Base-by-base conservation (phyloP, 2,113 vertebrate genomes). In the Cairina moschata region DNA sequence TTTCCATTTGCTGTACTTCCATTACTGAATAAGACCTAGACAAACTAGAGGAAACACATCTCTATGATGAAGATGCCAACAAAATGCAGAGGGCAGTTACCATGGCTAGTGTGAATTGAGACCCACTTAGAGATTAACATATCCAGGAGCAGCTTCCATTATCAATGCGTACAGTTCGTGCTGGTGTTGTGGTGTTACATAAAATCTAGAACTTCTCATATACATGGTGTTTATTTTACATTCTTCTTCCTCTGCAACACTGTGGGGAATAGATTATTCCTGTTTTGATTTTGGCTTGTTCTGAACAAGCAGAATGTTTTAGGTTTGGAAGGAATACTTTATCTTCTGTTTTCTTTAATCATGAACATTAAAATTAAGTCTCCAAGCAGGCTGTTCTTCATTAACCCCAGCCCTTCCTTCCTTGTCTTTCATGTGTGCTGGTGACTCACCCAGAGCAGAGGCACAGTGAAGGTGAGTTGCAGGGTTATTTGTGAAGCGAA, bases 281-380 rank as follows among this genome's bases (percentile, higher is more conserved):
- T 71, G 18, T 78, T 67, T 69, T 67, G 46, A 55, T 71, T 94
- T 83, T 89, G 68, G 29, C 52, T 52, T 75, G 63, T 11, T 83
- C 62, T 54, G 68, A 59, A 71, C 12, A 84, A 74, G 38, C 1
- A 0, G 40, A 65, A 21, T 69, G n/a, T 0, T 86, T 93, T 93
- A 77, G 3, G 26, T 90, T 94, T 91, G 68, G 52, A 82, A 91
- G 6, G 28, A 69, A 86, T 74, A 46, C 14, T 78, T 18, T 62
- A 72, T 80, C 55, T 69, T 83, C 40, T 84, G 42, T 91, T 93
- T 77, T 92, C n/a, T 92, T 90, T 88, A 84, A 73, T 88, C 83
- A 46, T 77, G 90, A 81, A 56, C 42, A 46, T 77, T n/a, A 86
- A 44, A 85, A 86, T 76, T 73, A 94, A 80, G 31, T 59, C 50